Conservation (phyloP, 35 echinoderm and acorn worm species). For the Eucidaris tribuloides region DNA sequence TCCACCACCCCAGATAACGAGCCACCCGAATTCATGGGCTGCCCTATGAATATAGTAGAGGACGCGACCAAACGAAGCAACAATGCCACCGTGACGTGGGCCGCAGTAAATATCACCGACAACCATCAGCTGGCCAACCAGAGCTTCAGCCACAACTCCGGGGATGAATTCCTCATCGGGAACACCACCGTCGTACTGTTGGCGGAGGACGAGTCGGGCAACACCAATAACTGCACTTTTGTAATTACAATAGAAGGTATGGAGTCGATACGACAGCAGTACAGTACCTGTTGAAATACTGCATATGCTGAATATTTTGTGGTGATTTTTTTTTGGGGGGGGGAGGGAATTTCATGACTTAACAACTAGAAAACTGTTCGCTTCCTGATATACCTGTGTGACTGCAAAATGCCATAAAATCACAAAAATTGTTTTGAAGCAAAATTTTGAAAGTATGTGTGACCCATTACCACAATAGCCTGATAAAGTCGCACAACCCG, state of each 20-base stretch:
- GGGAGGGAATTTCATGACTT: neutral
- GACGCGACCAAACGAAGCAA: neutral
- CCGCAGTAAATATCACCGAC: neutral
- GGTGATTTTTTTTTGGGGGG: neutral
- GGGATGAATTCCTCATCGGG: constrained; percentile 11
- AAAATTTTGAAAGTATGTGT: neutral
- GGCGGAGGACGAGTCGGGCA: constrained; percentile 24
- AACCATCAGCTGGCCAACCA: neutral
- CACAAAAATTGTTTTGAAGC: neutral
- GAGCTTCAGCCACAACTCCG: neutral
- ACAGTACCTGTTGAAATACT: no score
- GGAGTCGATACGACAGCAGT: neutral
- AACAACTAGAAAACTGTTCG: neutral
- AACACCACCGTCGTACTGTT: neutral
- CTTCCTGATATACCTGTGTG: neutral
- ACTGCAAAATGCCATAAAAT: neutral
- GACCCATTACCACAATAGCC: no score
- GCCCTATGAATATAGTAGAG: neutral
- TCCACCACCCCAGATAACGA: no score
- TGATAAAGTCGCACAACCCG: no score
- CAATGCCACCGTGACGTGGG: neutral
- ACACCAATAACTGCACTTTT: constrained; percentile 9
- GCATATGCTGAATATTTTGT: neutral
- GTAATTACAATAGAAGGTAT: constrained; percentile 25
- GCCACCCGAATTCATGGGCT: neutral